Conservation (phyloP, 2,797 vertebrate species). For the Echiichthys vipera region DNA sequence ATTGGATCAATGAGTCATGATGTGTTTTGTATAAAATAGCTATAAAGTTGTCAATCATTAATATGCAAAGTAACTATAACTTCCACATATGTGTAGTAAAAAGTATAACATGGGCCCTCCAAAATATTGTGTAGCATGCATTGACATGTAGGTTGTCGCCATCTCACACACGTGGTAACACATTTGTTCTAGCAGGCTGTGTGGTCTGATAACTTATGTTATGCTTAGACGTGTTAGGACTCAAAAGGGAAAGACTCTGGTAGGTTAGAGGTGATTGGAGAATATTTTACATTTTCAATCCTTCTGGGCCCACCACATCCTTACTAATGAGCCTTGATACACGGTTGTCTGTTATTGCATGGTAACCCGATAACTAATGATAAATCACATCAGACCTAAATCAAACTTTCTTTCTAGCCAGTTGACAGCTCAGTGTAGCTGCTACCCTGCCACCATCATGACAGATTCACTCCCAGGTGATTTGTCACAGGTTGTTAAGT, state of each 20-base stretch:
- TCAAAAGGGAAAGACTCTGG: too few species aligned
- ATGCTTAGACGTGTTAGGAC: too few species aligned
- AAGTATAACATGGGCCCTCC: not conserved
- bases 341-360: not conserved
- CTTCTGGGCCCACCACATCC: too few species aligned
- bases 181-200: too few species aligned
- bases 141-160: too few species aligned
- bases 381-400: conserved; percentile 1
- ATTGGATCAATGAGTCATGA: not conserved
- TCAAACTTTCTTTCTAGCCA: not conserved
- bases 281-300: too few species aligned
- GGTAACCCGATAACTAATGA: not conserved
- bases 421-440: too few species aligned
- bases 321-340: not conserved
- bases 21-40: not conserved
- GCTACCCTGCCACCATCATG: not conserved
- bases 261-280: too few species aligned
- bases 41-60: too few species aligned
- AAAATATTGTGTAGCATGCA: not conserved
- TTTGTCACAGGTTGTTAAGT: conserved; percentile 31
- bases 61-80: not conserved
- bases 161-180: too few species aligned
- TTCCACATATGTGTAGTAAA: not conserved
- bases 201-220: too few species aligned
- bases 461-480: not conserved